These are phyloP conservation scores for Coturnix japonica DNA, from an alignment of 2,113 vertebrate species.

Conservation along the genomic window DNA sequence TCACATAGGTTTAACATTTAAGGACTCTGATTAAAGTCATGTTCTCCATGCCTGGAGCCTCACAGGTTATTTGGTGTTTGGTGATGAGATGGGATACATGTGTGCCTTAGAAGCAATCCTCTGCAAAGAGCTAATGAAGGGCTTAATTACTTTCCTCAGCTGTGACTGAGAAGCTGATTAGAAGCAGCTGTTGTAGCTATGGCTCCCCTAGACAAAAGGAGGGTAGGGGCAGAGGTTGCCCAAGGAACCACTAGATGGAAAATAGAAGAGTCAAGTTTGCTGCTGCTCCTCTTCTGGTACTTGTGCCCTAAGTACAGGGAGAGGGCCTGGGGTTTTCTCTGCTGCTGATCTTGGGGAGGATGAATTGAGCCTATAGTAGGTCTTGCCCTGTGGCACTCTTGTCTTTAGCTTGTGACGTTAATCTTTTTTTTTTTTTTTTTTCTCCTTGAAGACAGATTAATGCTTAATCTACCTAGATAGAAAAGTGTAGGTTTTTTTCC, in stretches of 20 bases:
- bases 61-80: neutral
- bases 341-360: fast-evolving
- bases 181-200: neutral
- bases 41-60: neutral
- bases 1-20: neutral
- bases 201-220: neutral
- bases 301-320: neutral
- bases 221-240: fast-evolving
- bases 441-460: neutral
- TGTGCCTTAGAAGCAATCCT: neutral
- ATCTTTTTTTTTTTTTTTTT: neutral
- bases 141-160: neutral
- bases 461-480: neutral
- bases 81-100: neutral
- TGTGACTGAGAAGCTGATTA: neutral
- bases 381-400: fast-evolving
- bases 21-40: neutral
- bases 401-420: neutral
- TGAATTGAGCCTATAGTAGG: neutral
- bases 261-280: neutral
- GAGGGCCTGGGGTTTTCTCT: fast-evolving
- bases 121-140: neutral
- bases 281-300: neutral
- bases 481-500: neutral
- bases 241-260: fast-evolving